Percentiles rank a stretch among this genome's conserved stretches.
These are phyloP conservation scores for Sciurus carolinensis DNA, from an alignment of 2,797 vertebrate genomes.

Conservation along the genomic window DNA sequence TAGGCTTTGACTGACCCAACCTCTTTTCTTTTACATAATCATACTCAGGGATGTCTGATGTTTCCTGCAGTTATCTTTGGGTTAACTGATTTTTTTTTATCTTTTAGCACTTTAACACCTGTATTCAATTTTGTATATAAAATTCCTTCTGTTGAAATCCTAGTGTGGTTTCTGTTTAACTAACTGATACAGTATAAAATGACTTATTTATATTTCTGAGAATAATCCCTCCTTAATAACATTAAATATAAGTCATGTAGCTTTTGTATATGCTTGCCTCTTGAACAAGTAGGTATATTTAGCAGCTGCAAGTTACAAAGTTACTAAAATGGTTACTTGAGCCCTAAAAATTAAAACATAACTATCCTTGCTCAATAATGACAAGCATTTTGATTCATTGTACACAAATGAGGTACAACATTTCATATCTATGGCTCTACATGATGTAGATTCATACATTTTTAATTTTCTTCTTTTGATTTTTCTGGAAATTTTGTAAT, in stretches of 20 bases:
- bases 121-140: not conserved
- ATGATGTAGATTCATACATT: no score
- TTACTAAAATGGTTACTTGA: constrained; percentile 27
- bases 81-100: not conserved
- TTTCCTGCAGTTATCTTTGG: not conserved
- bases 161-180: constrained; percentile 39
- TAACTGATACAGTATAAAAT: constrained; percentile 20
- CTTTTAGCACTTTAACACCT: not conserved
- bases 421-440: no score
- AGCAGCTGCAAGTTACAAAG: not conserved
- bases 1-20: not conserved
- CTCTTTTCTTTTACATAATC: constrained; percentile 11
- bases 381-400: not conserved
- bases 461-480: no score
- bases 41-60: not conserved
- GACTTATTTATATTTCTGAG: not conserved
- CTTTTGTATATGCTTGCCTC: not conserved
- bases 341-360: constrained; percentile 32
- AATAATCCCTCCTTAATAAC: not conserved
- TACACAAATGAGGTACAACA: no score
- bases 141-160: constrained; percentile 8
- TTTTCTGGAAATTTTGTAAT: no score
- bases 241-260: not conserved
- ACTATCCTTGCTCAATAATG: constrained; percentile 2
- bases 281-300: not conserved